Conservation (phyloP, 2,797 vertebrate species). For the Xiphorhynchus erythropygius region DNA sequence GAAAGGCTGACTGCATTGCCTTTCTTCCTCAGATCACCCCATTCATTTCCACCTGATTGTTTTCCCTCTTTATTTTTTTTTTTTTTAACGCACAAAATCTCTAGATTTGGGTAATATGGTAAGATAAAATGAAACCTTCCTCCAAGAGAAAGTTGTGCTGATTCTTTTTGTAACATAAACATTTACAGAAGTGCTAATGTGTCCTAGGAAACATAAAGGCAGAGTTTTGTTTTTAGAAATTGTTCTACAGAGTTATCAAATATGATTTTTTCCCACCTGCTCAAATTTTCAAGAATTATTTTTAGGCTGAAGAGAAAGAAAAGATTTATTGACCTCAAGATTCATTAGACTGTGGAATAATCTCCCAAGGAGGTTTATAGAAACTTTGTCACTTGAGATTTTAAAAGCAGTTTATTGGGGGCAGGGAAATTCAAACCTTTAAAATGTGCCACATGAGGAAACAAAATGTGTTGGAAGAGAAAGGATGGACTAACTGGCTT, state of each 20-base stretch:
- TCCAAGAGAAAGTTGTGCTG: neutral
- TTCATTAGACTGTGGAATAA: neutral
- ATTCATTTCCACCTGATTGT: neutral
- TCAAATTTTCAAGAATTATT: conserved; percentile 20
- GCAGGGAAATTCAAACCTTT: neutral
- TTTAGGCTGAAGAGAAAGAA: conserved; percentile 1
- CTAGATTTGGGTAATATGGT: neutral
- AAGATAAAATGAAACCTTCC: neutral
- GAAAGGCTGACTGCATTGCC: neutral
- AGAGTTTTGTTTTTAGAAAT: neutral
- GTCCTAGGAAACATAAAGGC: conserved; percentile 20
- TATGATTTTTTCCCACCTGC: neutral
- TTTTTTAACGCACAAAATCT: neutral
- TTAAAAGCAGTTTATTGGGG: neutral
- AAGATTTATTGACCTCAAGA: neutral
- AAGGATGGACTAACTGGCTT: neutral
- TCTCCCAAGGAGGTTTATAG: neutral
- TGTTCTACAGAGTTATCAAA: neutral
- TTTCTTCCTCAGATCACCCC: neutral
- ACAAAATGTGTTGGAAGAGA: neutral
- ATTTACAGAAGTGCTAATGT: neutral
- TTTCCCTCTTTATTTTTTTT: no score
- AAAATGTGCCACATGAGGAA: neutral
- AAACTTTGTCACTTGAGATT: neutral
- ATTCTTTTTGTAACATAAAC: neutral